Evolutionary conservation across 1,140 invertebrate genomes (phyloP), one percentile per base, ranked within the genome.

Genomic region (Drosophila guanche): DNA sequence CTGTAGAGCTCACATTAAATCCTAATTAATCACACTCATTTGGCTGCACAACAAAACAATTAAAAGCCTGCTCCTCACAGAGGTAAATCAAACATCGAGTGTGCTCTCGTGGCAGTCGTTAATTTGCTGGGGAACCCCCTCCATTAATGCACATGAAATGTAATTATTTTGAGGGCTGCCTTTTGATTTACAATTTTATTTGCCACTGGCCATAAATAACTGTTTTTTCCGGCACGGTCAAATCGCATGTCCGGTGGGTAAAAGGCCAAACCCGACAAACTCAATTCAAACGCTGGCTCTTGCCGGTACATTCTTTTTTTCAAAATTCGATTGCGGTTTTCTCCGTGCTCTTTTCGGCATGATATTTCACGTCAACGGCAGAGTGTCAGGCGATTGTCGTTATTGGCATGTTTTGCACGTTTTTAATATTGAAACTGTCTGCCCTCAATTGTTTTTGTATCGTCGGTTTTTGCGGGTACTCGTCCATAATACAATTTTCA

Each of bases 151-250:
- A 29, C 57, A 46, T 72, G 55, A 50, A 71, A 69, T 42, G 43
- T 57, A 61, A 72, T 72, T 62, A 72, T 54, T 72, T 60, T 7
- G 25, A 16, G 23, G 62, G 8, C 3, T 29, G 47, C 29, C 46
- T 47, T 54, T 68, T 68, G 43, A 68, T 68, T 68, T 68, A 52
- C 50, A 68, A 54, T 68, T 68, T 69, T 68, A 53, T 69, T 63
- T 65, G n/a, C 25, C 37, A 40, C 14, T 20, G 43, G 33, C 62
- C 37, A 56, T 68, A 68, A 69, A 69, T 68, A 67, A 68, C 27
- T 48, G 16, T 25, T 68, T 48, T 45, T 22, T 65, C 60, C 58
- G 50, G 29, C 20, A 14, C 6, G 20, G 16, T 61, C 27, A 23
- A 23, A 40, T n/a, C 40, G 25, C 27, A 27, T 20, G 14, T 3